Percentiles rank a stretch among this genome's conserved stretches.
phyloP scores from a whole-genome alignment of 2,797 vertebrate genomes.

The Amblyopsis hoosieri region DNA sequence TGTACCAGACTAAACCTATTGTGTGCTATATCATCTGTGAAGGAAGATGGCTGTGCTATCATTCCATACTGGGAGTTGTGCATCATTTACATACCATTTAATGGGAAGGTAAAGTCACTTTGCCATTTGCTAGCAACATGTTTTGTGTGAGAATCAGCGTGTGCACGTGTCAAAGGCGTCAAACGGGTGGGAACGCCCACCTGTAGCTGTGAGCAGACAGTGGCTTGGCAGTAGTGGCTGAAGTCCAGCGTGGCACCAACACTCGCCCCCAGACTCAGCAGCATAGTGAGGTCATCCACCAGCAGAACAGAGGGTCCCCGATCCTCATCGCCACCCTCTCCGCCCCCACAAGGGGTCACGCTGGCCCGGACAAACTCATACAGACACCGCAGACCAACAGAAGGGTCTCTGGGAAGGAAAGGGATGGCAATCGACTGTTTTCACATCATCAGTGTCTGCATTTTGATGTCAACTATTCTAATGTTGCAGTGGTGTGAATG shows the following conservation, averaged over 20 bases:
- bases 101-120: no score
- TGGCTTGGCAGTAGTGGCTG: conserved; percentile 87
- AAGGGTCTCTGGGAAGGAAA: conserved; percentile 69
- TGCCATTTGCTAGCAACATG: no score
- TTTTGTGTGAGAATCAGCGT: no score
- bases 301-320: conserved; percentile 84
- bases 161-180: no score
- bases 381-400: conserved; percentile 69
- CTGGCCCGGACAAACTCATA: conserved; percentile 78
- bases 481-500: no score
- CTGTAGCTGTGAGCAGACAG: conserved; percentile 82
- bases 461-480: no score
- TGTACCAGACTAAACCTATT: no score
- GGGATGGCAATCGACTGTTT: neutral
- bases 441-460: no score
- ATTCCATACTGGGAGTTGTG: no score
- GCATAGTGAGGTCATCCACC: conserved; percentile 86
- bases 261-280: conserved; percentile 85
- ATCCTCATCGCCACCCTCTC: neutral
- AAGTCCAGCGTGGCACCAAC: conserved; percentile 83
- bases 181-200: conserved; percentile 47
- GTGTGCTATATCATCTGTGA: no score
- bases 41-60: no score
- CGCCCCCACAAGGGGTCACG: conserved; percentile 5
- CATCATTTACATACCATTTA: no score